A percentile compares a stretch with the other conserved stretches of the same genome.
Evolutionary conservation across 2,797 vertebrate genomes (phyloP).

Genomic region (Siniperca undulata): DNA sequence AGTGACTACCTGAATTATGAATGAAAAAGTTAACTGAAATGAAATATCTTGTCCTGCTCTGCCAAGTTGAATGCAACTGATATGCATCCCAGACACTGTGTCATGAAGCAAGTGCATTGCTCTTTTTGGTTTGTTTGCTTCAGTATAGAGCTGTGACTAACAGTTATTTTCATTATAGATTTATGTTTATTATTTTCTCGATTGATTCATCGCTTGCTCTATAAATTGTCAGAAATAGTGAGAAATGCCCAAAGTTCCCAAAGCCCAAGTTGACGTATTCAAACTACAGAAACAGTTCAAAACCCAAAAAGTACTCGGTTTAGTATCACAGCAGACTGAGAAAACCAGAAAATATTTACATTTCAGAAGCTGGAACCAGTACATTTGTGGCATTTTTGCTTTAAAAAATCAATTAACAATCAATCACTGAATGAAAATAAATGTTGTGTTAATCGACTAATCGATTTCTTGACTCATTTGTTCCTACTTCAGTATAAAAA

Average conservation of each 20-base stretch:
- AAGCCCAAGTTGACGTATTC: not conserved
- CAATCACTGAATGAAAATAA: not conserved
- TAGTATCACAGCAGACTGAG: not conserved
- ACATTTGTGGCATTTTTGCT: not conserved
- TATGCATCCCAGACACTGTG: not conserved
- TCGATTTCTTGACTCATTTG: not conserved
- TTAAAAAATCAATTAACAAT: fast-evolving
- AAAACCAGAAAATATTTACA: not conserved
- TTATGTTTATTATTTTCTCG: not conserved
- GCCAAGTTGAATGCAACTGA: not conserved
- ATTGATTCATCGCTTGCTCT: not conserved
- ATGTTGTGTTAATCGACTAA: not conserved
- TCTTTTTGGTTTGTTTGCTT: not conserved
- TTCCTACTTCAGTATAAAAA: not conserved
- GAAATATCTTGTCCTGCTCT: not conserved
- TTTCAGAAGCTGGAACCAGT: not conserved
- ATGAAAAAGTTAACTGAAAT: not conserved
- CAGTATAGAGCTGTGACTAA: not conserved
- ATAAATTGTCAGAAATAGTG: not conserved
- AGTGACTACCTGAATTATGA: not conserved
- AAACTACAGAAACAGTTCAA: not conserved
- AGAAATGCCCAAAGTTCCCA: not conserved
- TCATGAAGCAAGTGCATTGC: slow-evolving; percentile 15
- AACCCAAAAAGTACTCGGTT: not conserved
- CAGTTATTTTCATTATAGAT: not conserved